A percentile compares a stretch with the other conserved stretches of the same genome.
phyloP scores from a whole-genome alignment of 2,888 invertebrate species.

The Nemapogon koenigi region DNA sequence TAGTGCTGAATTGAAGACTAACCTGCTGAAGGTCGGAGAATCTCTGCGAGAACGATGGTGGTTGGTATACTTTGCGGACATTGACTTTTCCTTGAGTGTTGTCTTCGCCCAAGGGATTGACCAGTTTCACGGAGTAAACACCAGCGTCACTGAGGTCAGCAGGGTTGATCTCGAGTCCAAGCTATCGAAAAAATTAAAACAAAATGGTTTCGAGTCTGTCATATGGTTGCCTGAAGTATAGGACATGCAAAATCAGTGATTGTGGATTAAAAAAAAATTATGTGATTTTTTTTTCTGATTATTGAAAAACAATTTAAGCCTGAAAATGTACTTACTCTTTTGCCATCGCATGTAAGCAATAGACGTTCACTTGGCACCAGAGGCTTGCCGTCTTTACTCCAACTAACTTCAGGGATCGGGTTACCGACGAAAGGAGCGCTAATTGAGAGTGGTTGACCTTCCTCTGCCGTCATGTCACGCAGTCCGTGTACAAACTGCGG shows the following conservation, averaged over 20 bases:
- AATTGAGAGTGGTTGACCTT: slow-evolving; percentile 77
- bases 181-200: slow-evolving; percentile 54
- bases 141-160: slow-evolving; percentile 78
- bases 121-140: slow-evolving; percentile 75
- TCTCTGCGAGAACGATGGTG: slow-evolving; percentile 80
- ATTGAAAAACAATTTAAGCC: background rate
- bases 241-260: no score
- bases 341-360: slow-evolving; percentile 83
- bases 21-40: slow-evolving; percentile 73
- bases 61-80: slow-evolving; percentile 81
- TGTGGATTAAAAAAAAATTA: no score
- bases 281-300: no score
- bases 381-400: slow-evolving; percentile 79
- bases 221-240: no score
- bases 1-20: slow-evolving; percentile 54
- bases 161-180: slow-evolving; percentile 76
- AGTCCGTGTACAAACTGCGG: slow-evolving; percentile 79
- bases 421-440: slow-evolving; percentile 80
- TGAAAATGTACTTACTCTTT: slow-evolving; percentile 58
- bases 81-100: slow-evolving; percentile 71
- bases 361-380: slow-evolving; percentile 70
- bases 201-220: no score
- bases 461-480: slow-evolving; percentile 79
- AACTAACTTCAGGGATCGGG: slow-evolving; percentile 80
- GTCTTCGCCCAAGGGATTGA: slow-evolving; percentile 80